Base-by-base conservation (phyloP, 37 sponge, comb jelly and placozoan genomes). In the Hormiphora californensis region DNA sequence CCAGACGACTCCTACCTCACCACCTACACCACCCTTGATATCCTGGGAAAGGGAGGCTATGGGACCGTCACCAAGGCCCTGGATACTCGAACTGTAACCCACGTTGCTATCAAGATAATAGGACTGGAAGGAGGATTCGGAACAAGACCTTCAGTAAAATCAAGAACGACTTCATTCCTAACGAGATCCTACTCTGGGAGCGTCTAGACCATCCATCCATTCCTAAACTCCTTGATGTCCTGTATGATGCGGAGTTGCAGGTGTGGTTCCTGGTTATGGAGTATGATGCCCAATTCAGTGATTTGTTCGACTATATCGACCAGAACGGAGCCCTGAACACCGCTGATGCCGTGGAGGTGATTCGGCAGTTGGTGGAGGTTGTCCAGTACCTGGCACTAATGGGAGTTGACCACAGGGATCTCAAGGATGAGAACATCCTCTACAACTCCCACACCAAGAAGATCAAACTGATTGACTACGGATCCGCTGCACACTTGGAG, bases 381-480 rank as follows among this genome's bases (percentile, higher is more conserved):
- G 61, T 57, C 17, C 27, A 57, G 30, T 57, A 57, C 23, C 61
- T 57, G 30, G 27, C 61, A 5, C 61, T 57, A 23, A 23, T 28
- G 61, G 27, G 27, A 23, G n/a, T 57, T 30, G 61, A 57, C 61
- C 61, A 57, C 27, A 23, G 81, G 81, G 81, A 73, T 41, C 23
- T 73, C 43, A 73, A 73, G 46, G 81, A 73, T 30, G 81, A 73
- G 81, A 73, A 73, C 81, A 73, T 73, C 44, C 81, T 73, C 46
- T 73, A 73, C 81, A 73, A 73, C 46, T 46, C 81, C n/a, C 15
- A 8, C 81, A 73, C 81, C 46, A 73, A 73, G 38, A 43, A 73
- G 81, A 73, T 73, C 46, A 73, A 73, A 40, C 44, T 73, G 36
- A 73, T 73, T 36, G 81, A 73, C 44, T 73, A 43, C 38, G 81